phyloP scores from a whole-genome alignment of 2,797 vertebrate genomes.

The Bradypodion ventrale region DNA sequence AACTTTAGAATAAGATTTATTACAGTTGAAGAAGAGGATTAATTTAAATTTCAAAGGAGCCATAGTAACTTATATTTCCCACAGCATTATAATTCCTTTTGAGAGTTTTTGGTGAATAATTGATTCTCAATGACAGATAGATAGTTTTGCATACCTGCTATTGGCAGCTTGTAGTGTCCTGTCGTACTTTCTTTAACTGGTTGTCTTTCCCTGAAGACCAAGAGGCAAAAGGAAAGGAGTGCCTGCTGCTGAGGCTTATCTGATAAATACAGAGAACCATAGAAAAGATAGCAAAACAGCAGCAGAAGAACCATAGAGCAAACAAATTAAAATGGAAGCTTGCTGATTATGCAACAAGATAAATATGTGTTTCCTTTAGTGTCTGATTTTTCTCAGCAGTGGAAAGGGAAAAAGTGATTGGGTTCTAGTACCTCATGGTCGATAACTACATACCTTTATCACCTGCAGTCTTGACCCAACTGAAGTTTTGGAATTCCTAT shows the following conservation, averaged over 20 bases:
- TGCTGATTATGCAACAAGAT: slow-evolving; percentile 29
- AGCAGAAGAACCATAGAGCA: slow-evolving; percentile 8
- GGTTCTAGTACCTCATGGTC: slow-evolving; percentile 36
- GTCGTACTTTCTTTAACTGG: background rate
- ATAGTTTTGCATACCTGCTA: slow-evolving; percentile 48
- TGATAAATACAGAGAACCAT: slow-evolving; percentile 2
- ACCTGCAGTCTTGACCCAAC: background rate
- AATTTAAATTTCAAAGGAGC: slow-evolving; percentile 14
- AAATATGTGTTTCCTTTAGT: slow-evolving; percentile 49
- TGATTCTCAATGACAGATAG: background rate
- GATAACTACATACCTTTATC: slow-evolving; percentile 28
- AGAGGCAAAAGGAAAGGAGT: slow-evolving; percentile 12
- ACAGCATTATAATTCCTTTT: slow-evolving; percentile 49
- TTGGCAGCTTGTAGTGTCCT: slow-evolving; percentile 7
- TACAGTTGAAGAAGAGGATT: slow-evolving; percentile 14
- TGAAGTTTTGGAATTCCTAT: background rate
- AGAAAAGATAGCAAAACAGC: background rate
- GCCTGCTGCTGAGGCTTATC: background rate
- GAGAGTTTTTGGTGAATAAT: slow-evolving; percentile 22
- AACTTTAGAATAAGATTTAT: background rate
- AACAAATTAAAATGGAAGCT: slow-evolving; percentile 3
- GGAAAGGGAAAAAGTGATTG: slow-evolving; percentile 24
- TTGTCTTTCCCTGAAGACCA: slow-evolving; percentile 11
- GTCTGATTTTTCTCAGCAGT: slow-evolving; percentile 29
- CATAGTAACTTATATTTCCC: background rate